A percentile compares a stretch with the other conserved stretches of the same genome.
Conservation (phyloP, 2,888 invertebrate genomes). For the Diaphora mendica region DNA sequence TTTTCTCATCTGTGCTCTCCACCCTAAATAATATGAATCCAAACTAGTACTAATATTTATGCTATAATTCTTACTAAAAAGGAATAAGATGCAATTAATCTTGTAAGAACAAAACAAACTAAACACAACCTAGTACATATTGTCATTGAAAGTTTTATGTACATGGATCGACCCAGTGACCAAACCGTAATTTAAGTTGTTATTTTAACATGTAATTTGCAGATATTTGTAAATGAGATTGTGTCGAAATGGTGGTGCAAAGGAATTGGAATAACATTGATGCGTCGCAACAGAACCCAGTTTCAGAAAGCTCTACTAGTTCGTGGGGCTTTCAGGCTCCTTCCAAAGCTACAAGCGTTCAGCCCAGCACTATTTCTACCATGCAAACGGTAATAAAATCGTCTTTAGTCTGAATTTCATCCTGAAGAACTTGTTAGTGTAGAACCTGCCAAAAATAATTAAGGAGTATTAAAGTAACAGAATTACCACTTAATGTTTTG, state of each 20-base stretch:
- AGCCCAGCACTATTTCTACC: constrained; percentile 61
- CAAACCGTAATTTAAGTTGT: constrained; percentile 41
- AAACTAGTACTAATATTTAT: not conserved
- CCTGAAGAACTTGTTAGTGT: not conserved
- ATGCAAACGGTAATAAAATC: constrained; percentile 71
- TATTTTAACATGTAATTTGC: constrained; percentile 38
- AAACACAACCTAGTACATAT: not conserved
- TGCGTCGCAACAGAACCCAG: constrained; percentile 65
- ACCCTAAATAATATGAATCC: not conserved
- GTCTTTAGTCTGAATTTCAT: not conserved
- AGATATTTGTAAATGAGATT: constrained; percentile 38
- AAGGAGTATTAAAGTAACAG: not conserved
- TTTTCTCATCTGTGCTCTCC: too few species aligned
- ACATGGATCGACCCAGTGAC: not conserved
- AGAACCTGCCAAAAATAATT: not conserved
- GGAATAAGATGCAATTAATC: not conserved
- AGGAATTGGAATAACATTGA: constrained; percentile 77
- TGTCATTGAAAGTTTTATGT: not conserved
- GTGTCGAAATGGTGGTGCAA: constrained; percentile 81
- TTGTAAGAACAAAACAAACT: not conserved
- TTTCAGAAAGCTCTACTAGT: constrained; percentile 62
- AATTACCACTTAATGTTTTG: not conserved
- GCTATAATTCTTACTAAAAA: not conserved
- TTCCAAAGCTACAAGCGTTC: constrained; percentile 65
- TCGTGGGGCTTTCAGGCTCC: constrained; percentile 78